Evolutionary conservation across 1,140 invertebrate genomes (phyloP), one percentile per base, ranked within the genome.

Genomic region (Anagrus nilaparvatae): DNA sequence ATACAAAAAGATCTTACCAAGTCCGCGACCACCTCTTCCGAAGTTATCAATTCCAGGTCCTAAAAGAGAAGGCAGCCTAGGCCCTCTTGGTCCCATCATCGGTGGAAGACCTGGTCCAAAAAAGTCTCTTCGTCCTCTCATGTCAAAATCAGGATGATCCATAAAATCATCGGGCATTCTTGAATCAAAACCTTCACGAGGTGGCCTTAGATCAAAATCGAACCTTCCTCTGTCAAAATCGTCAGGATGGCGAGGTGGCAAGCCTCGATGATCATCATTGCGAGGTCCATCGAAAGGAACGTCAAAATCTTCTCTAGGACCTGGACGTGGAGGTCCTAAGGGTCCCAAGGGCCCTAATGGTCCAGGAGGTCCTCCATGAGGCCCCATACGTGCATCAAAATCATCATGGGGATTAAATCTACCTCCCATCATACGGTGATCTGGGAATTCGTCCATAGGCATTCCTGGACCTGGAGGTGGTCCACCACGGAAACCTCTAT

Each of bases 61-160:
- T 23, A 41, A 31, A 18, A 35, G 28, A n/a, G 21, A 21, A 16
- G 36, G 32, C 14, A 31, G 43, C 12, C 64, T 55, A 0, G 63
- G 61, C n/a, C 63, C 65, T 36, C 65, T 52, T 2, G 60, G 60
- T 7, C 65, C 65, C 58, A 67, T 62, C 51, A 67, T 61, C 3
- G 56, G 56, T 4, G 61, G 59, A 24, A 59, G 63, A 9, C 63
- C 65, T 62, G 23, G 58, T 64, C 64, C 44, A 67, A 64, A 66
- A 31, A 63, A 69, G 5, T 69, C 63, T 39, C 64, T 45, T 43
- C 61, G 54, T 48, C 40, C 63, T 49, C 63, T 51, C 16, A 55
- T 56, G 40, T 65, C 63, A 31, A 65, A 67, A 13, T 68, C 67
- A 1, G 63, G 56, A 27, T 61, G 62, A 8, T 60, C 57, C 30